Evolutionary conservation across 2,888 invertebrate species (phyloP).

Genomic region (Melitaea athalia): DNA sequence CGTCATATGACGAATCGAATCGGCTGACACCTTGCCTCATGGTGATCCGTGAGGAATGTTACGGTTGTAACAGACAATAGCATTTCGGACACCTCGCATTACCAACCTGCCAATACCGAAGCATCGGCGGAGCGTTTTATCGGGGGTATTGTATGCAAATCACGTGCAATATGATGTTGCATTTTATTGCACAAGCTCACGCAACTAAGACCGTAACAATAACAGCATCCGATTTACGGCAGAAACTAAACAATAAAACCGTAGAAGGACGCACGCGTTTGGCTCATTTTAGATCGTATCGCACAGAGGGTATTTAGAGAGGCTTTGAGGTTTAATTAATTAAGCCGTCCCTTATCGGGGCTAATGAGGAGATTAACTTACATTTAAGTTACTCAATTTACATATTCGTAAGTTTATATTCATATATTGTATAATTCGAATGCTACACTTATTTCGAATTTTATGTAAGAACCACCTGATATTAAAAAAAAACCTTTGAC

Average conservation of each 20-base stretch:
- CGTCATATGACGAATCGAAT: neutral
- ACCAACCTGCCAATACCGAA: constrained; percentile 48
- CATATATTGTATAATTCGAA: no score
- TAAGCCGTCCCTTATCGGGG: neutral
- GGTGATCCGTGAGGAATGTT: constrained; percentile 26
- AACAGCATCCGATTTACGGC: constrained; percentile 42
- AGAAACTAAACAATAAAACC: constrained; percentile 28
- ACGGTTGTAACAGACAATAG: constrained; percentile 33
- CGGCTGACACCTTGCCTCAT: constrained; percentile 21
- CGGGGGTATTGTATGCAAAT: constrained; percentile 72
- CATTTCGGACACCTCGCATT: constrained; percentile 25
- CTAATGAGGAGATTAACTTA: neutral
- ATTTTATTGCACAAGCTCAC: constrained; percentile 60
- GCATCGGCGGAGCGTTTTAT: constrained; percentile 56
- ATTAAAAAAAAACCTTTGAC: neutral
- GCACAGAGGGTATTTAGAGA: constrained; percentile 9
- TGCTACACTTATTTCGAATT: neutral
- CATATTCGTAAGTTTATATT: neutral
- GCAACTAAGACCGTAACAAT: constrained; percentile 53
- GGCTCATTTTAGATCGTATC: constrained; percentile 17
- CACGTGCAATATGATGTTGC: constrained; percentile 59
- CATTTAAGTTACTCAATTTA: constrained; percentile 2
- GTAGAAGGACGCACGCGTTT: constrained; percentile 22
- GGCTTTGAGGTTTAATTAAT: constrained; percentile 8
- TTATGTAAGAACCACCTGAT: neutral